Percentiles rank a stretch among this genome's conserved stretches.
These are phyloP conservation scores for Drosophila parabipectinata DNA, from an alignment of 1,140 invertebrate species.

Conservation along the genomic window DNA sequence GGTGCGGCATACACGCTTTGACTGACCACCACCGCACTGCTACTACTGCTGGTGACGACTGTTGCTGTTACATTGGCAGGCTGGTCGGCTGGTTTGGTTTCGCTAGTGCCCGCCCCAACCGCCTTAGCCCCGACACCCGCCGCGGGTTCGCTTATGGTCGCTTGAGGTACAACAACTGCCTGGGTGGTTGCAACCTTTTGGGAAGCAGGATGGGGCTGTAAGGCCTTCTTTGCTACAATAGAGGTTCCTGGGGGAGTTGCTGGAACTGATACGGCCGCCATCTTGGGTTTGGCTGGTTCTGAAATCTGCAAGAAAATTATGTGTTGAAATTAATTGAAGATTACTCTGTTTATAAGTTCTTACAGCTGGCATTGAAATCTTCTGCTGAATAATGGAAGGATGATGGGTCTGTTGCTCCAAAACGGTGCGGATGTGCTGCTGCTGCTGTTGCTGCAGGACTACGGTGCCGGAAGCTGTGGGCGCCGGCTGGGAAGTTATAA, in stretches of 20 bases:
- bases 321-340: too few relatives aligned
- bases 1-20: constrained; percentile 55
- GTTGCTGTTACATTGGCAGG: constrained; percentile 5
- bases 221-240: constrained; percentile 47
- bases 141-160: constrained; percentile 2
- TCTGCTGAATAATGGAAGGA: constrained; percentile 73
- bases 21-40: constrained; percentile 29
- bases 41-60: constrained; percentile 22
- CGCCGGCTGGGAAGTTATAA: constrained; percentile 71
- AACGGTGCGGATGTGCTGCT: constrained; percentile 59
- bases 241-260: background rate
- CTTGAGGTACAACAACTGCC: constrained; percentile 10
- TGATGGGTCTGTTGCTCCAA: constrained; percentile 72
- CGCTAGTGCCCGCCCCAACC: background rate
- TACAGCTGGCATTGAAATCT: constrained; percentile 62
- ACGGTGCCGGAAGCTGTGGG: constrained; percentile 8
- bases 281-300: constrained; percentile 46
- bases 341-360: constrained; percentile 9
- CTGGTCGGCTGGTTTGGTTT: constrained; percentile 39
- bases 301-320: constrained; percentile 28
- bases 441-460: constrained; percentile 51
- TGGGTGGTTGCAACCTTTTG: constrained; percentile 29
- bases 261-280: background rate
- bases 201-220: constrained; percentile 5
- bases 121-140: constrained; percentile 11